A percentile compares a stretch with the other conserved stretches of the same genome.
These are phyloP conservation scores for Hydrolagus colliei DNA, from an alignment of 2,797 vertebrate species.

Conservation along the genomic window DNA sequence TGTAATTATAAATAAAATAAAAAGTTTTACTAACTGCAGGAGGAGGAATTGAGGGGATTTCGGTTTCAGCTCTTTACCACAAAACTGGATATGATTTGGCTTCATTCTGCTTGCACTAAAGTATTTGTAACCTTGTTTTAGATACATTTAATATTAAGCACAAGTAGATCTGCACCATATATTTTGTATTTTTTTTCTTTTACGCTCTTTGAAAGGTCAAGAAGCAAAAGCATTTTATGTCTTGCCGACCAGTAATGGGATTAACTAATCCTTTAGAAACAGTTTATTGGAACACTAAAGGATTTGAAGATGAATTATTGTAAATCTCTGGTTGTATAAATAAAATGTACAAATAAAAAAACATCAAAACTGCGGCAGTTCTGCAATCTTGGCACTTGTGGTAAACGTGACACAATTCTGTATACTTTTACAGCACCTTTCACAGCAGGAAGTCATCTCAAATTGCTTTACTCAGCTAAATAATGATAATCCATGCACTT, in stretches of 20 bases:
- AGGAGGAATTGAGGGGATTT: conserved; percentile 21
- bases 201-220: background rate
- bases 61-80: conserved; percentile 11
- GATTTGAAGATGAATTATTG: conserved; percentile 32
- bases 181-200: conserved; percentile 6
- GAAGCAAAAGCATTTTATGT: too few relatives aligned
- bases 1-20: background rate
- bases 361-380: background rate
- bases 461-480: too few relatives aligned
- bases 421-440: too few relatives aligned
- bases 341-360: conserved; percentile 26
- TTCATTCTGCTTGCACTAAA: background rate
- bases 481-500: too few relatives aligned
- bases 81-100: conserved; percentile 1
- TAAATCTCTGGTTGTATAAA: conserved; percentile 26
- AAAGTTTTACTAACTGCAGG: background rate
- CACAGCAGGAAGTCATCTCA: too few relatives aligned
- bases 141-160: conserved; percentile 12
- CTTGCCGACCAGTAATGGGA: background rate
- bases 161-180: conserved; percentile 5
- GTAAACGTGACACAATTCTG: background rate
- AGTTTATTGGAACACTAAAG: conserved; percentile 37
- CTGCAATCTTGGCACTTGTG: background rate
- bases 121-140: conserved; percentile 16
- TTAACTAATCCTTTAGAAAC: conserved; percentile 41